These are phyloP conservation scores for Iselma pallidipennis DNA, from an alignment of 2,888 invertebrate species.

Conservation along the genomic window DNA sequence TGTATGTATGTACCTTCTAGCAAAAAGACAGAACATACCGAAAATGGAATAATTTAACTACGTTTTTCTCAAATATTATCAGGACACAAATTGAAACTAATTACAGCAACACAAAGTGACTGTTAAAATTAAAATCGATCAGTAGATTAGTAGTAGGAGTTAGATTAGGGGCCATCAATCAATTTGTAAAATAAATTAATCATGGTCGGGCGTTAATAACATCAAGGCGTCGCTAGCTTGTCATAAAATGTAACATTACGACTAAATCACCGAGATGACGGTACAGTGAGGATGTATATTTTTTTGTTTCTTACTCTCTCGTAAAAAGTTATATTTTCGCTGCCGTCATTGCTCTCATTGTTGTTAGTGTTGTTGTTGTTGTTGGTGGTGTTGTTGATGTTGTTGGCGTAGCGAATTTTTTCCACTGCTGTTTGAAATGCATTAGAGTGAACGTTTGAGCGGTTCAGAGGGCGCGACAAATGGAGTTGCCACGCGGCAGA, in stretches of 20 bases:
- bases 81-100: neutral
- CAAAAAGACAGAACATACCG: neutral
- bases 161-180: conserved; percentile 32
- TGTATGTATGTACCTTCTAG: no score
- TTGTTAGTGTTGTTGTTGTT: neutral
- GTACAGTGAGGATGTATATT: neutral
- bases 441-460: conserved; percentile 32
- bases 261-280: conserved; percentile 20
- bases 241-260: conserved; percentile 26
- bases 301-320: neutral
- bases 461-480: conserved; percentile 46
- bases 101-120: neutral
- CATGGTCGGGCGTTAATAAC: conserved; percentile 35
- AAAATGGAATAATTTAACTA: neutral
- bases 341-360: neutral
- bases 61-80: neutral
- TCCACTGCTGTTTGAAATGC: conserved; percentile 21
- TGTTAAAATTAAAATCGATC: neutral
- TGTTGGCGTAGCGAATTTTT: conserved; percentile 10
- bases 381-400: neutral
- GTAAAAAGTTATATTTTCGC: neutral
- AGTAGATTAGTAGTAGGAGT: neutral
- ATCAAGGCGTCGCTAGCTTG: conserved; percentile 17
- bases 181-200: conserved; percentile 37
- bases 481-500: conserved; percentile 48